Conservation (phyloP, 1,140 invertebrate genomes). For the Nylanderia fulva region DNA sequence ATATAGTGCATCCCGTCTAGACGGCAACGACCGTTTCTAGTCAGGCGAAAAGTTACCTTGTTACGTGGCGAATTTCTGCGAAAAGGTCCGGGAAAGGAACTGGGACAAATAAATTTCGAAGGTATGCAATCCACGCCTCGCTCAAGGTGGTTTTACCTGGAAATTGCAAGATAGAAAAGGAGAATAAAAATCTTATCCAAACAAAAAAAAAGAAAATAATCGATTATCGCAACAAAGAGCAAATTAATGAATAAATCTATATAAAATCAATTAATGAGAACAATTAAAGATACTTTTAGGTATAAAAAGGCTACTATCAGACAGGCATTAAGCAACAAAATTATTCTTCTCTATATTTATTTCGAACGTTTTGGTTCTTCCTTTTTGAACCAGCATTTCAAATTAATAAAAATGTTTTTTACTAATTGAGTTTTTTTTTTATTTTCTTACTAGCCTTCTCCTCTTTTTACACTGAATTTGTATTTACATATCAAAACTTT, state of each 20-base stretch:
- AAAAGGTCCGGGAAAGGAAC: neutral
- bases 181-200: neutral
- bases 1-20: conserved; percentile 72
- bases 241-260: neutral
- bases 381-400: too few species aligned
- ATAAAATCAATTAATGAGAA: too few species aligned
- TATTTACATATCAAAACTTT: too few species aligned
- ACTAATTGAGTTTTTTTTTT: too few species aligned
- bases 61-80: conserved; percentile 63
- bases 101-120: conserved; percentile 16
- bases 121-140: neutral
- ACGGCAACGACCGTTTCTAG: conserved; percentile 62
- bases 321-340: too few species aligned
- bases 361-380: too few species aligned
- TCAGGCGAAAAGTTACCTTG: conserved; percentile 69
- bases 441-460: too few species aligned
- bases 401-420: too few species aligned
- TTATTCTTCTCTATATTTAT: too few species aligned
- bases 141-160: neutral
- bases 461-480: too few species aligned
- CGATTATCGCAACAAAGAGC: neutral
- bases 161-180: neutral
- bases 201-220: neutral
- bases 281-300: neutral
- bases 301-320: too few species aligned